Percentiles rank a stretch among this genome's conserved stretches.
Conservation (phyloP, 2,113 vertebrate genomes). For the Notarius quadriscutis region DNA sequence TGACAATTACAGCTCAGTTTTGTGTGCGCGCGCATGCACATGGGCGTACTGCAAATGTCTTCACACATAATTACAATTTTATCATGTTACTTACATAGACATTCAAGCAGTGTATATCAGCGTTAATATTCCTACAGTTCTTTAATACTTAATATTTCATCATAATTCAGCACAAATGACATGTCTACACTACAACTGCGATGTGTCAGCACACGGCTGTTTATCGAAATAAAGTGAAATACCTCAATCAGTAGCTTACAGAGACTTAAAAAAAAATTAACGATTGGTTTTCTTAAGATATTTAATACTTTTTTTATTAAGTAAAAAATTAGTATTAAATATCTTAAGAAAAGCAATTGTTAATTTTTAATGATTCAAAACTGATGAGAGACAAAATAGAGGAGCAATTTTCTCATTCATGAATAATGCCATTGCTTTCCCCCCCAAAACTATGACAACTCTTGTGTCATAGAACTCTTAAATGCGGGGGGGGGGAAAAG, state of each 20-base stretch:
- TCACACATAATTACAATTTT: neutral
- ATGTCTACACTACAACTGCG: neutral
- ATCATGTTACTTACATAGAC: neutral
- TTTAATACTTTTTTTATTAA: neutral
- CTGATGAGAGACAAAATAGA: neutral
- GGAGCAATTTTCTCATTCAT: neutral
- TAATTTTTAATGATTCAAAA: neutral
- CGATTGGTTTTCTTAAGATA: neutral
- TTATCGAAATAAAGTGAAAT: neutral
- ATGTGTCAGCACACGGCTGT: neutral
- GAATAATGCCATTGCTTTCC: neutral
- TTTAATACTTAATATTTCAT: neutral
- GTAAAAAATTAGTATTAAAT: too few relatives aligned
- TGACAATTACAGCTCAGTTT: neutral
- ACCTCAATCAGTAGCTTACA: neutral
- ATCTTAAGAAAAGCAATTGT: too few relatives aligned
- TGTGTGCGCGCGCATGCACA: neutral
- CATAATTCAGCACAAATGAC: neutral
- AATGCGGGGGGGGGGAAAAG: neutral
- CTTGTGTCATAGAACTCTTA: neutral
- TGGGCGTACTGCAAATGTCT: neutral
- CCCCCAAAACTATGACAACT: neutral
- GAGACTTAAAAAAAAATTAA: neutral
- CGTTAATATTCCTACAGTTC: neutral
- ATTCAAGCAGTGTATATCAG: neutral